These are phyloP conservation scores for Lagocephalus sceleratus DNA, from an alignment of 2,797 vertebrate genomes.

Conservation along the genomic window DNA sequence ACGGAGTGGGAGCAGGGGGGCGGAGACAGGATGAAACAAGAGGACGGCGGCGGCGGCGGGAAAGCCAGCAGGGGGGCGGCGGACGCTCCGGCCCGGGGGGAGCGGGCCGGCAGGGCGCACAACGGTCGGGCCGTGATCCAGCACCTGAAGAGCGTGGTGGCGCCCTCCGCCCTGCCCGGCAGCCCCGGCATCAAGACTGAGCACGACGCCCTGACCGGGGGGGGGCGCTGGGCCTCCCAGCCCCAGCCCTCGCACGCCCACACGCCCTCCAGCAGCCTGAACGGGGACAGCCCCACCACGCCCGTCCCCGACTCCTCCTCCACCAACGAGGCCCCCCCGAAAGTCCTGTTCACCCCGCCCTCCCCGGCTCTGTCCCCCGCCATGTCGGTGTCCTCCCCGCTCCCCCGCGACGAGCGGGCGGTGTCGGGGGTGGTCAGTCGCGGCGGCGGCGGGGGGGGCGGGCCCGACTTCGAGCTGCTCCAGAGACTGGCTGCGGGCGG, in stretches of 20 bases:
- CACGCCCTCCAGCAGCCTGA: slow-evolving; percentile 71
- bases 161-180: slow-evolving; percentile 59
- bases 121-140: slow-evolving; percentile 81
- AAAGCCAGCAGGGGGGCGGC: slow-evolving; percentile 47
- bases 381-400: slow-evolving; percentile 76
- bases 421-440: slow-evolving; percentile 53
- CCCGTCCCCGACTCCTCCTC: slow-evolving; percentile 76
- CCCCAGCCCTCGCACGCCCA: slow-evolving; percentile 60
- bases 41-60: slow-evolving; percentile 56
- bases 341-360: slow-evolving; percentile 75
- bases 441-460: slow-evolving; percentile 44
- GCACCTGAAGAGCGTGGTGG: slow-evolving; percentile 75
- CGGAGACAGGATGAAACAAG: slow-evolving; percentile 57
- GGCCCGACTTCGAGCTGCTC: slow-evolving; percentile 78
- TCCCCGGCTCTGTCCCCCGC: slow-evolving; percentile 76
- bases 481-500: slow-evolving; percentile 79
- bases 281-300: slow-evolving; percentile 73
- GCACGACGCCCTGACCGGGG: slow-evolving; percentile 61
- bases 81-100: slow-evolving; percentile 37
- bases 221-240: slow-evolving; percentile 64
- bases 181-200: slow-evolving; percentile 80
- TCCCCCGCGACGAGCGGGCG: slow-evolving; percentile 72
- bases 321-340: slow-evolving; percentile 66
- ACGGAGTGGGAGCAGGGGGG: slow-evolving; percentile 62
- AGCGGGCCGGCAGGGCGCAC: slow-evolving; percentile 61